Conservation (phyloP, 2,797 vertebrate genomes). For the Pseudocheirus occidentalis region DNA sequence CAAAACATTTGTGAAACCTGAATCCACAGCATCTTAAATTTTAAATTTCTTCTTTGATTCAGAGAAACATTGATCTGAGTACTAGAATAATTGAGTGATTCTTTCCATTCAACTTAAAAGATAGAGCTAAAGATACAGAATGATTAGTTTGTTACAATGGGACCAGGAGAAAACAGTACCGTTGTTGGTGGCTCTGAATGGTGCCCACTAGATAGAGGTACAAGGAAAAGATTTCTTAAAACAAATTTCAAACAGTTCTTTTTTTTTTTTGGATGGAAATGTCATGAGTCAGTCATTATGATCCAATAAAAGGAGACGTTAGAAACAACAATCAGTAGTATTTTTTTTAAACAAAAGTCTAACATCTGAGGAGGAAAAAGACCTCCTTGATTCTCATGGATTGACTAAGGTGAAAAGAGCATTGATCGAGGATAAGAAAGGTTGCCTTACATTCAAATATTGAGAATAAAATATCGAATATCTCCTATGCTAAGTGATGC, state of each 20-base stretch:
- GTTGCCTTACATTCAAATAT: neutral
- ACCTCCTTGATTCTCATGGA: slow-evolving; percentile 41
- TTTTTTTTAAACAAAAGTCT: slow-evolving; percentile 67
- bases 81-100: slow-evolving; percentile 60
- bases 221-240: slow-evolving; percentile 44
- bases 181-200: slow-evolving; percentile 59
- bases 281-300: slow-evolving; percentile 62
- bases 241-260: slow-evolving; percentile 71
- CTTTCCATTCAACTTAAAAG: slow-evolving; percentile 70
- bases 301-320: slow-evolving; percentile 58
- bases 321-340: slow-evolving; percentile 47
- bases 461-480: neutral
- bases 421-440: neutral
- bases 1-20: slow-evolving; percentile 39
- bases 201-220: slow-evolving; percentile 13
- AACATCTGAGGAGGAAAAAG: slow-evolving; percentile 38
- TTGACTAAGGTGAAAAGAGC: slow-evolving; percentile 44
- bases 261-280: slow-evolving; percentile 48
- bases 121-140: slow-evolving; percentile 63
- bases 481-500: neutral
- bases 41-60: slow-evolving; percentile 63
- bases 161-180: slow-evolving; percentile 58
- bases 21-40: slow-evolving; percentile 66
- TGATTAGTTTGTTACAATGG: slow-evolving; percentile 61
- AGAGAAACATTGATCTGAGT: slow-evolving; percentile 64